phyloP scores from a whole-genome alignment of 1,140 invertebrate species.

The Latrodectus geometricus region DNA sequence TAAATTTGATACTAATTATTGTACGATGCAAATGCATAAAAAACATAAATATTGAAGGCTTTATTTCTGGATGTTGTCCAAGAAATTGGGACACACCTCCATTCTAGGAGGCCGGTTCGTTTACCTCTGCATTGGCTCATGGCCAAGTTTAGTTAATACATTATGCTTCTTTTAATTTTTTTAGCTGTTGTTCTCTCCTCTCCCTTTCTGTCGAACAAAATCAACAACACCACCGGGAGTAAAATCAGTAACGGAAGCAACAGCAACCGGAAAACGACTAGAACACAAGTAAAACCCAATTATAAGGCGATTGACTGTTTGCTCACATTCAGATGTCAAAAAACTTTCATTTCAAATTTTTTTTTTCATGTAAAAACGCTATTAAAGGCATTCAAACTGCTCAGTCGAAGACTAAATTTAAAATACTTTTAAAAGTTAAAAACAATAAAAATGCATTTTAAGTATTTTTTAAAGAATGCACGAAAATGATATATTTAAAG shows the following conservation, averaged over 20 bases:
- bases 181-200: neutral
- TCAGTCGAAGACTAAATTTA: too few species aligned
- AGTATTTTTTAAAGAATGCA: too few species aligned
- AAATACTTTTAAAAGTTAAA: too few species aligned
- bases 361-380: too few species aligned
- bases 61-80: neutral
- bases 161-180: neutral
- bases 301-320: too few species aligned
- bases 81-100: slow-evolving; percentile 16
- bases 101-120: slow-evolving; percentile 15
- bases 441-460: too few species aligned
- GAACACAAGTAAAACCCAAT: too few species aligned
- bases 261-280: neutral
- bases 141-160: slow-evolving; percentile 1
- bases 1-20: too few species aligned
- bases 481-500: too few species aligned
- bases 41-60: too few species aligned
- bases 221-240: neutral
- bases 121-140: slow-evolving; percentile 39
- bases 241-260: neutral
- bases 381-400: too few species aligned
- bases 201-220: neutral
- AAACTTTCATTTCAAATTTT: neutral
- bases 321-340: neutral
- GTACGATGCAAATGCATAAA: too few species aligned